phyloP scores from a whole-genome alignment of 2,797 vertebrate species.

The Oreortyx pictus region DNA sequence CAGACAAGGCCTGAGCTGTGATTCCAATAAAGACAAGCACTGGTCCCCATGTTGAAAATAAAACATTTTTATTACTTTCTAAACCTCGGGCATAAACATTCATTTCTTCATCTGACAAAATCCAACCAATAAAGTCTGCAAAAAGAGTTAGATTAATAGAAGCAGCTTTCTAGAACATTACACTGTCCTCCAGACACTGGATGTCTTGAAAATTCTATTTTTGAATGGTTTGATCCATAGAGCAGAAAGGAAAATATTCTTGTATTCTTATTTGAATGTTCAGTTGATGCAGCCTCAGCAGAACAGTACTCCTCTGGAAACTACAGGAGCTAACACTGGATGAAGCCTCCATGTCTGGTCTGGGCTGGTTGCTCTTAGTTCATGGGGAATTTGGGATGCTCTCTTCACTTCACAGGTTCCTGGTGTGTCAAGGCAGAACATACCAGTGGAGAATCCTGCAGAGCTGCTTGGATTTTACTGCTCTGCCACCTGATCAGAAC shows the following conservation, averaged over 20 bases:
- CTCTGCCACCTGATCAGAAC: neutral
- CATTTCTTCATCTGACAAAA: constrained; percentile 51
- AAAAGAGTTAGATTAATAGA: constrained; percentile 55
- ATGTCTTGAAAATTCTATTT: constrained; percentile 8
- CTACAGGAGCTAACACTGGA: neutral
- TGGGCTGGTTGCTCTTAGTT: neutral
- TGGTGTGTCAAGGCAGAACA: neutral
- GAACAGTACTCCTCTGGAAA: neutral
- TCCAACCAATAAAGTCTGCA: constrained; percentile 32
- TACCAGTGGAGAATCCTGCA: neutral
- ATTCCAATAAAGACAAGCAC: constrained; percentile 62
- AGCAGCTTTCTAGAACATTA: constrained; percentile 29
- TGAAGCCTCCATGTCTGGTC: neutral
- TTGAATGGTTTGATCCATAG: neutral
- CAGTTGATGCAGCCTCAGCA: neutral
- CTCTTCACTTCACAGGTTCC: neutral
- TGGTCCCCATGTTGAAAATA: constrained; percentile 42
- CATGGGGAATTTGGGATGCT: neutral
- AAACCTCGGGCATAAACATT: constrained; percentile 56
- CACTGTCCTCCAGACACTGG: constrained; percentile 11
- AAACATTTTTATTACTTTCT: constrained; percentile 69
- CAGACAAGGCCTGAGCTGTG: constrained; percentile 29
- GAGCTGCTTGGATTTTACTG: neutral
- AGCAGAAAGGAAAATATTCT: neutral
- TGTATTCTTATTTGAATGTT: neutral